Base-by-base conservation (phyloP, 2,888 invertebrate species). In the Drosophila paranaensis region DNA sequence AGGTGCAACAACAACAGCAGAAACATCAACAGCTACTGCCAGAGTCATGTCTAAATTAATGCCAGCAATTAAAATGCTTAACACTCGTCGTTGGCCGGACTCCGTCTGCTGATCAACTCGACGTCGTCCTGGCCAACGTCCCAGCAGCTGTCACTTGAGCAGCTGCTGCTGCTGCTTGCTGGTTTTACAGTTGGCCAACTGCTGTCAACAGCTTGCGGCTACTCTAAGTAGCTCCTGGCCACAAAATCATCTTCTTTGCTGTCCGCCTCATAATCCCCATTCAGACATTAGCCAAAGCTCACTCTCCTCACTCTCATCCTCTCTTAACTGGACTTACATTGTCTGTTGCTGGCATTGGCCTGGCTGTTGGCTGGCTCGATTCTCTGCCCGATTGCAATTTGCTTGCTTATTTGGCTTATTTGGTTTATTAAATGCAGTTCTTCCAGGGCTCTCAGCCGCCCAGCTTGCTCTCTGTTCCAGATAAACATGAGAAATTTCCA, bases 41-140 rank as follows among this genome's bases (percentile, higher is more conserved):
- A n/a, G 56, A 74, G 60, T 56, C 74, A 73, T 63, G 78, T 78
- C 74, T 58, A 71, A 84, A 82, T 84, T 79, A 87, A 84, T 84
- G 88, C 85, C 88, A 46, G 80, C 88, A 78, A 84, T 84, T 83
- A 83, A 83, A 83, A 82, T 82, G 88, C 77, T 84, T 79, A 84
- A 81, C 88, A 83, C 87, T 79, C 72, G 74, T 71, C 71, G 78
- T 60, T 35, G 35, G 57, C 39, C 74, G 60, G 53, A 45, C n/a
- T 6, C 33, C 8, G 33, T 6, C 68, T 70, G 72, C 68, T 70
- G 72, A 82, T 77, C 72, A 58, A 74, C 54, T 77, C 66, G 45
- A 57, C 20, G 20, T 20, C 20, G 42, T 48, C 20, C 27, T 27
- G 27, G 27, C 27, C 42, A 13, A 20, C 20, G 20, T 20, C 45